phyloP scores from a whole-genome alignment of 2,113 vertebrate species.

The Hippoglossus stenolepis region DNA sequence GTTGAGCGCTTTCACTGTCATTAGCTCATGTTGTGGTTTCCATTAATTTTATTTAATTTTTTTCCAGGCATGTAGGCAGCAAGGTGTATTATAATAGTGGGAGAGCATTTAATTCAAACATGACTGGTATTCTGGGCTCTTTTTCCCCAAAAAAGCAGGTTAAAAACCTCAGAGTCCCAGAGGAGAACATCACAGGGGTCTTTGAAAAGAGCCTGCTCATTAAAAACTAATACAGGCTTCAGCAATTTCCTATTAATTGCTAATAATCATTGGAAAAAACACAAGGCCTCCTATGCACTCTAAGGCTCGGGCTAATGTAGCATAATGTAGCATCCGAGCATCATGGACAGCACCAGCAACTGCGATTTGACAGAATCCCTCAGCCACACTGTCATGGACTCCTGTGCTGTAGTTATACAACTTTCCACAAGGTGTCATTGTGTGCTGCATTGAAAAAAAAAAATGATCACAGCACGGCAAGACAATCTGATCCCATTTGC shows the following conservation, averaged over 20 bases:
- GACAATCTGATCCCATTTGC: conserved; percentile 64
- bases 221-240: conserved; percentile 37
- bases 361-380: conserved; percentile 26
- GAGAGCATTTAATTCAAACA: conserved; percentile 27
- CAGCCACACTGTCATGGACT: conserved; percentile 16
- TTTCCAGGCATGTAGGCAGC: conserved; percentile 11
- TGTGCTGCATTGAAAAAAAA: conserved; percentile 52
- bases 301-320: background rate
- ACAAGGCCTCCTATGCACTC: background rate
- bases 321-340: background rate
- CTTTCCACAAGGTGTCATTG: conserved; percentile 75
- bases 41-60: background rate
- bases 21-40: conserved; percentile 23
- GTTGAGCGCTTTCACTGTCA: conserved; percentile 32
- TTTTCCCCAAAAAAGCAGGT: conserved; percentile 14
- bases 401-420: conserved; percentile 65
- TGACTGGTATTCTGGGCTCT: background rate
- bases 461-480: conserved; percentile 28
- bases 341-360: conserved; percentile 14
- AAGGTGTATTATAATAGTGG: conserved; percentile 31
- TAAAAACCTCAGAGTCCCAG: conserved; percentile 28
- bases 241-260: conserved; percentile 26
- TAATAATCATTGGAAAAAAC: conserved; percentile 25
- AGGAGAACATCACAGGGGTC: conserved; percentile 20
- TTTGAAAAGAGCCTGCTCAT: conserved; percentile 34